Conservation (phyloP, 2,797 vertebrate genomes). For the Saxicola maurus region DNA sequence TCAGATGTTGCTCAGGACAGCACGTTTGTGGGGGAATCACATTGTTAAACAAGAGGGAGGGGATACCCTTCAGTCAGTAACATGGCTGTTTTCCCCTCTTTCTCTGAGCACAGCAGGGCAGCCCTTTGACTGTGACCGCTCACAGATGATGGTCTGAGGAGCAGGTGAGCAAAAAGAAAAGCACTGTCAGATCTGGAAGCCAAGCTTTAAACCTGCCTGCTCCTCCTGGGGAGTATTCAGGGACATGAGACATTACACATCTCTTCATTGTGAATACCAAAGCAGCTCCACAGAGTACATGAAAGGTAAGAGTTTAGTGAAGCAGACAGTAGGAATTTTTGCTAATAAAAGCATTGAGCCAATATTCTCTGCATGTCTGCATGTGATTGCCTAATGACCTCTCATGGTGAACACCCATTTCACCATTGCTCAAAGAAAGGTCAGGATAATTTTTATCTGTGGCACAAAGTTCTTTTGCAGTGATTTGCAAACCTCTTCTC, state of each 20-base stretch:
- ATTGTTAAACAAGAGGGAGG: neutral
- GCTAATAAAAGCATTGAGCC: slow-evolving; percentile 1
- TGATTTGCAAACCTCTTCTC: neutral
- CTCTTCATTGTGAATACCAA: neutral
- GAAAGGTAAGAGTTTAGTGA: neutral
- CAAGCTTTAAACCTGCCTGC: neutral
- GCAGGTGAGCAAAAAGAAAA: neutral
- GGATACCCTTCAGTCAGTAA: neutral
- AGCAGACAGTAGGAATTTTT: neutral
- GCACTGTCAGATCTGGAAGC: neutral
- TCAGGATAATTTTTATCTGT: neutral
- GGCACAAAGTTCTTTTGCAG: neutral
- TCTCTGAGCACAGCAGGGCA: neutral
- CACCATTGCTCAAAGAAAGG: neutral
- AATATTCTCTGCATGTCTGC: neutral
- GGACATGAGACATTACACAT: neutral
- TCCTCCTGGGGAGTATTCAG: neutral
- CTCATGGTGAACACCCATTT: neutral
- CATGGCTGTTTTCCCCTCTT: neutral
- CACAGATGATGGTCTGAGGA: neutral
- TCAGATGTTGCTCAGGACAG: neutral
- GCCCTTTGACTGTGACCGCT: neutral
- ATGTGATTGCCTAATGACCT: neutral
- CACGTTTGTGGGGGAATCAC: neutral
- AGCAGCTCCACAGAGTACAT: neutral